Evolutionary conservation across 2,888 invertebrate genomes (phyloP), one percentile per base, ranked within the genome.

Genomic region (Unio pictorum): DNA sequence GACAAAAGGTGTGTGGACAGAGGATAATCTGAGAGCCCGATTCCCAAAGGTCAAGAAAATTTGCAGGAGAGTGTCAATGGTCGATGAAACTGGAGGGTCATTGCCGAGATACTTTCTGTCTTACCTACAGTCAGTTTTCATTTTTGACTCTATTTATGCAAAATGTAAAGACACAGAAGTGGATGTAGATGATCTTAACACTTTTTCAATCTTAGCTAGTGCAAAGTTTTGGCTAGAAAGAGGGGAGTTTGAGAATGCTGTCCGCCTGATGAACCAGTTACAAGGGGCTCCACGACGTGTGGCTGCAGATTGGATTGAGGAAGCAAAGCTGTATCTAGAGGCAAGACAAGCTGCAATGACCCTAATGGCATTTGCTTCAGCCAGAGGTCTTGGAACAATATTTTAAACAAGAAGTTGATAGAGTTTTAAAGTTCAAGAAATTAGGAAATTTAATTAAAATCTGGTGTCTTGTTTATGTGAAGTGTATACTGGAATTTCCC

Each of bases 261-360:
- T 98, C 17, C 93, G 94, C 69, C 97, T 96, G 90, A 95, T 91
- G 92, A 95, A 94, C 87, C 93, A 96, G 45, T 91, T 99, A 72
- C 92, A 94, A 84, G 98, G 98, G n/a, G 97, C 97, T 56, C 94
- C 99, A 0, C 92, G 95, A 4, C 93, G 93, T 67, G 94, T 97
- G 1, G 95, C 98, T 0, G 90, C 91, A 60, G 94, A 95, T 77
- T 99, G 98, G 98, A 93, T 96, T 88, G 93, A 94, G 69, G 96
- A 96, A 84, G 93, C 96, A 0, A 93, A 94, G 68, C 92, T 95
- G 65, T 93, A 95, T 78, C 91, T 98, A 77, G 98, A 98, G 91
- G 95, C 96, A 17, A 93, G 95, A 87, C 97, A 97, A 90, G 96
- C 96, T 18, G 95, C 97, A 17, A 94, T 95, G 86, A 95, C 95